phyloP scores from a whole-genome alignment of 2,888 invertebrate genomes.

The Dynastes hyllus region DNA sequence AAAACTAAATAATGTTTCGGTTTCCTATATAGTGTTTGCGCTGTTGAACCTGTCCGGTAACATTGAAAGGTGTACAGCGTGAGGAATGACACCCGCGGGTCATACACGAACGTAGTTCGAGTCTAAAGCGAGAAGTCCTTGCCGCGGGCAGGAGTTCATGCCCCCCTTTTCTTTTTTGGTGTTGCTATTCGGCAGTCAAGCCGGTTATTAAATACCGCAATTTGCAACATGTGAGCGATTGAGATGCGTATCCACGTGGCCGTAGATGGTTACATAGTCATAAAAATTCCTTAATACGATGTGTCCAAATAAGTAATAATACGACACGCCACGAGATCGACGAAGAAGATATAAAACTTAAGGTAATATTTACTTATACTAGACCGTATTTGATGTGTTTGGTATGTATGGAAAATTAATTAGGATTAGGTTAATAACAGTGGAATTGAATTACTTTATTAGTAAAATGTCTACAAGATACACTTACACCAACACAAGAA shows the following conservation, averaged over 20 bases:
- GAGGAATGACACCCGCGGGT: constrained; percentile 7
- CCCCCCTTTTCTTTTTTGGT: constrained; percentile 25
- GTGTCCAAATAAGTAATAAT: not conserved
- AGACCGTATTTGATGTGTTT: no score
- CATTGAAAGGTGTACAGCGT: constrained; percentile 3
- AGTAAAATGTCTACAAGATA: no score
- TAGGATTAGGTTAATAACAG: no score
- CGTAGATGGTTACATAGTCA: not conserved
- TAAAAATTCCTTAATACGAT: constrained; percentile 2
- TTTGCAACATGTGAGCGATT: not conserved
- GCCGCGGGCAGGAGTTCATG: constrained; percentile 33
- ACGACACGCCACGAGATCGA: no score
- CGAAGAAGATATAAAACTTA: no score
- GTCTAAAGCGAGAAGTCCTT: constrained; percentile 31
- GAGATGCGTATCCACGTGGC: constrained; percentile 16
- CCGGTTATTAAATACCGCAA: constrained; percentile 22
- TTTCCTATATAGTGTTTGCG: constrained; percentile 4
- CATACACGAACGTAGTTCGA: constrained; percentile 8
- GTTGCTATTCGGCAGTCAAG: not conserved
- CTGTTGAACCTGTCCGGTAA: constrained; percentile 16
- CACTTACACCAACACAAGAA: no score
- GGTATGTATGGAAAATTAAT: no score
- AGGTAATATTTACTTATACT: no score
- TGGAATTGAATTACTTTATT: no score
- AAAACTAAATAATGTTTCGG: constrained; percentile 3